Conservation (phyloP, 1,140 invertebrate species). For the Drosophila takahashii region DNA sequence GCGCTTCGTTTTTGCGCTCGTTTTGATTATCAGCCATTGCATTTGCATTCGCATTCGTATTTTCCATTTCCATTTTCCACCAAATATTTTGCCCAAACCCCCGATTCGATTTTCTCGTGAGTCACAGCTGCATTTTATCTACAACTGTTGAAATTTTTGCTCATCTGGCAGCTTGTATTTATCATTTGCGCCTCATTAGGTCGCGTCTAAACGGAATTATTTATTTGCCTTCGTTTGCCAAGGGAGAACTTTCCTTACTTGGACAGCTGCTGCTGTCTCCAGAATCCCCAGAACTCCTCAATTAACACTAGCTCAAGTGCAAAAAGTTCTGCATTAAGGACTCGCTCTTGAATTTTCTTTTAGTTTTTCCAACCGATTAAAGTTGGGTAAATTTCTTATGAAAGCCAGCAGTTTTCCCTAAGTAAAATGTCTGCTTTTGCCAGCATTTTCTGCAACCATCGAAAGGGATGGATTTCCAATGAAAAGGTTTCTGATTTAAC, state of each 20-base stretch:
- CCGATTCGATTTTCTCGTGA: slow-evolving; percentile 34
- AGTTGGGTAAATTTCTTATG: neutral
- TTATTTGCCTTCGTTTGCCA: slow-evolving; percentile 41
- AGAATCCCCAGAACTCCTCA: slow-evolving; percentile 24
- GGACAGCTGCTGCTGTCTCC: slow-evolving; percentile 24
- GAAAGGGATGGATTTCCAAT: no score
- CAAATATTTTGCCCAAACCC: neutral
- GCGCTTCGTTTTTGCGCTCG: slow-evolving; percentile 68
- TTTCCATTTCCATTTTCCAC: slow-evolving; percentile 10
- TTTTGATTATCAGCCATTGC: slow-evolving; percentile 76
- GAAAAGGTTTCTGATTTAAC: no score
- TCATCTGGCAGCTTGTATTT: slow-evolving; percentile 68
- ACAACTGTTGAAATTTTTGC: slow-evolving; percentile 35
- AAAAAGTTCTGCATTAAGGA: slow-evolving; percentile 22
- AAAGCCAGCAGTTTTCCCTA: neutral
- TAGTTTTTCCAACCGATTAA: slow-evolving; percentile 6
- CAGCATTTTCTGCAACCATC: no score
- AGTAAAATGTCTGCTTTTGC: no score
- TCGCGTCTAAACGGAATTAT: slow-evolving; percentile 53
- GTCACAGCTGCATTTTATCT: slow-evolving; percentile 58
- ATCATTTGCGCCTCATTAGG: slow-evolving; percentile 79
- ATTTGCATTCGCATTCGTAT: slow-evolving; percentile 42
- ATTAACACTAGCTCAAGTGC: slow-evolving; percentile 27
- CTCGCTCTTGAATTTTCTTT: slow-evolving; percentile 2
- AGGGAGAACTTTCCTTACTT: slow-evolving; percentile 36